phyloP scores from a whole-genome alignment of 1,140 invertebrate genomes.

The Drosophila repleta region DNA sequence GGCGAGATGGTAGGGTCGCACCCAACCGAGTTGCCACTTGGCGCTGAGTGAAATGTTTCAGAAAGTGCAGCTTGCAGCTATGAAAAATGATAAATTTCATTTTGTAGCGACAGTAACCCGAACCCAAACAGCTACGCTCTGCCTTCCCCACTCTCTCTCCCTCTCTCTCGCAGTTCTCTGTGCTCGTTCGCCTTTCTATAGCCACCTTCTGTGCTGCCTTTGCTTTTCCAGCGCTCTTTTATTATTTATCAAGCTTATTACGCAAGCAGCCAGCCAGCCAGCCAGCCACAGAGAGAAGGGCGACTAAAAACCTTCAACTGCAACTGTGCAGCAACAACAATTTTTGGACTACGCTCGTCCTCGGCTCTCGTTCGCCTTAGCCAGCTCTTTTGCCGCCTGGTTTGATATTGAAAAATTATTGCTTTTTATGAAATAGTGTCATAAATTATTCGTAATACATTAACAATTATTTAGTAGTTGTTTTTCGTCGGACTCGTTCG shows the following conservation, averaged over 20 bases:
- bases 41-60: conserved; percentile 78
- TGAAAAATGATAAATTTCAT: conserved; percentile 81
- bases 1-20: not conserved
- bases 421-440: conserved; percentile 81
- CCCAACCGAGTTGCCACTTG: conserved; percentile 20
- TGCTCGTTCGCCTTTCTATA: conserved; percentile 3
- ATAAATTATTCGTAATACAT: conserved; percentile 83
- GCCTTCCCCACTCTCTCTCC: not conserved
- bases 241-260: conserved; percentile 83
- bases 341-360: conserved; percentile 11
- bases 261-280: conserved; percentile 50
- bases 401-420: conserved; percentile 83
- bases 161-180: not conserved
- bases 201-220: conserved; percentile 25
- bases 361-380: conserved; percentile 18
- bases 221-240: conserved; percentile 60
- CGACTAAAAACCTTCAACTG: conserved; percentile 52
- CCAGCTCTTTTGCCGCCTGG: conserved; percentile 62
- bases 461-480: conserved; percentile 82
- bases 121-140: not conserved
- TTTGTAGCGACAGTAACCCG: conserved; percentile 58
- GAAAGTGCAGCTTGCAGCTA: conserved; percentile 80
- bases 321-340: conserved; percentile 61
- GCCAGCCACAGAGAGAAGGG: not conserved
- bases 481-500: conserved; percentile 43